Evolutionary conservation across 2,113 vertebrate species (phyloP).

Genomic region (Myxocyprinus asiaticus): DNA sequence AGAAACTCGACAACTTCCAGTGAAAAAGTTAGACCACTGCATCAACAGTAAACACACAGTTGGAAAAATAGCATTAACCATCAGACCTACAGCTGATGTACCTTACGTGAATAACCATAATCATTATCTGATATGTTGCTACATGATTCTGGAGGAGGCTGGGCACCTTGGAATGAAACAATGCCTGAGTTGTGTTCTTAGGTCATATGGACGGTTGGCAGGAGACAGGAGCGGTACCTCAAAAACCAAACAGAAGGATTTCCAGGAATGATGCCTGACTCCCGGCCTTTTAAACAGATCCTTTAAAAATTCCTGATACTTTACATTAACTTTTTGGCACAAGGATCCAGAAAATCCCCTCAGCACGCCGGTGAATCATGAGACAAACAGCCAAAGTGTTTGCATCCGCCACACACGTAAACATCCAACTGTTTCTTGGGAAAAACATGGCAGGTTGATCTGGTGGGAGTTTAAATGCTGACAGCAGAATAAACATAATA

Average conservation of each 20-base stretch:
- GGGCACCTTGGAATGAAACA: too few relatives aligned
- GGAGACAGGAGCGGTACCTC: neutral
- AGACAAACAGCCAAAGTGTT: constrained; percentile 6
- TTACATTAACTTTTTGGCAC: constrained; percentile 31
- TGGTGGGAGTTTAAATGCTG: constrained; percentile 13
- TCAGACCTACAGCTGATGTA: too few relatives aligned
- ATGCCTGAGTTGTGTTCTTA: neutral
- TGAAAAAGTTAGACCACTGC: too few relatives aligned
- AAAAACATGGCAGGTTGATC: neutral
- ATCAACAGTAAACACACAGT: too few relatives aligned
- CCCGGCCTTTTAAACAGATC: neutral
- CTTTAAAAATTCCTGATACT: constrained; percentile 19
- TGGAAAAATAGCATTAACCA: too few relatives aligned
- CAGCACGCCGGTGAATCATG: neutral
- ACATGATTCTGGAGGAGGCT: too few relatives aligned
- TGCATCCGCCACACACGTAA: constrained; percentile 12
- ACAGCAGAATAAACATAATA: too few relatives aligned
- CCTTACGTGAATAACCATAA: too few relatives aligned
- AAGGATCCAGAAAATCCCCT: neutral
- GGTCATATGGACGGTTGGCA: neutral
- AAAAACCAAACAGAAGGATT: constrained; percentile 5
- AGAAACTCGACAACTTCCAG: too few relatives aligned
- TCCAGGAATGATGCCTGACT: constrained; percentile 9
- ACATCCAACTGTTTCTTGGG: constrained; percentile 13
- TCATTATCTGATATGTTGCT: too few relatives aligned